Percentiles rank a stretch among this genome's conserved stretches.
phyloP scores from a whole-genome alignment of 2,888 invertebrate species.

The Ectemnius lituratus region DNA sequence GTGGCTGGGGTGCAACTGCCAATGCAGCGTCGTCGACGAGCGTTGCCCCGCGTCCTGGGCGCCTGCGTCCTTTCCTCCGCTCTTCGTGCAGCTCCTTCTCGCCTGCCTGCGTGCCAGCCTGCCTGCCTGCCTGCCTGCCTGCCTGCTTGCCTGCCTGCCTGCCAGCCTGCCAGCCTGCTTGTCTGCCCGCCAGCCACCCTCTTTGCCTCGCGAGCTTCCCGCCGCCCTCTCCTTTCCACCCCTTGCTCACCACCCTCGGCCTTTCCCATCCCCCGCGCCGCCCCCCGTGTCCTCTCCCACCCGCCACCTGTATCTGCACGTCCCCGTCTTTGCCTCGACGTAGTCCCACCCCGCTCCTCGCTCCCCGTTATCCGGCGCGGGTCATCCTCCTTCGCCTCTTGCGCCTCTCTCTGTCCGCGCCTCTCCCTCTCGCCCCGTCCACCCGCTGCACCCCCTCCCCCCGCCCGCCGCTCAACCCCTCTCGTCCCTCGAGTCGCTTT shows the following conservation, averaged over 20 bases:
- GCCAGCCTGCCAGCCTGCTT: constrained; percentile 26
- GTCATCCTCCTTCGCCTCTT: constrained; percentile 21
- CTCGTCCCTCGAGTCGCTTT: neutral
- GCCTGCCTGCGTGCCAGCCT: constrained; percentile 33
- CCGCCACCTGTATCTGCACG: too few relatives aligned
- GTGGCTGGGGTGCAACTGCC: constrained; percentile 76
- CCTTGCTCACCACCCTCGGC: neutral
- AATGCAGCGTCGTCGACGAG: constrained; percentile 63
- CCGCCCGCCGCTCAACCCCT: neutral
- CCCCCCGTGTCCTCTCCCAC: neutral
- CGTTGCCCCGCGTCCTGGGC: constrained; percentile 66
- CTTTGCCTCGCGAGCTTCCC: neutral
- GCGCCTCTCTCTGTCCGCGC: constrained; percentile 4
- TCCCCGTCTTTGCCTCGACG: constrained; percentile 25
- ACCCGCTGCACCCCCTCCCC: constrained; percentile 23
- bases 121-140: constrained; percentile 34
- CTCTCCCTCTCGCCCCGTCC: constrained; percentile 29
- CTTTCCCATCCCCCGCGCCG: neutral
- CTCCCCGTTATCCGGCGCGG: constrained; percentile 24
- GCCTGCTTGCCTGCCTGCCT: constrained; percentile 49
- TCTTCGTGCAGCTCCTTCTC: constrained; percentile 60
- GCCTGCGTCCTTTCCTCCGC: constrained; percentile 65
- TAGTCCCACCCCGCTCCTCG: constrained; percentile 3
- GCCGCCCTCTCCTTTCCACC: neutral
- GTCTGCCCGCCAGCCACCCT: constrained; percentile 24